Percentiles rank a stretch among this genome's conserved stretches.
Evolutionary conservation across 2,113 vertebrate genomes (phyloP).

Genomic region (Rhegmatorhina hoffmannsi): DNA sequence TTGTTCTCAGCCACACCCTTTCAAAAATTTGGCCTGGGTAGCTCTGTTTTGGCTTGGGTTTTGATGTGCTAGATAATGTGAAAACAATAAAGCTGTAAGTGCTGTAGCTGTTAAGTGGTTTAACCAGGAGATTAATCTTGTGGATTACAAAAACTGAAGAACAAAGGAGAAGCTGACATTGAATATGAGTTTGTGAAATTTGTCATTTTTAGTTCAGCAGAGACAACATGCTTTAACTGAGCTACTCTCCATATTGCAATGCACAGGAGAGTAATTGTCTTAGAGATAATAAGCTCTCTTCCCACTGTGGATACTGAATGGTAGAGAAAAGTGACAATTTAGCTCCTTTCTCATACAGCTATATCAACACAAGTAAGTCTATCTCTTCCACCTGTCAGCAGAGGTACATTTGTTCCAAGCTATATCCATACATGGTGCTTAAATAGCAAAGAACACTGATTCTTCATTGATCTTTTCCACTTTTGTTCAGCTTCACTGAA

Average conservation of each 20-base stretch:
- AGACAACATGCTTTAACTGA: constrained; percentile 22
- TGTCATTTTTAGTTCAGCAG: constrained; percentile 47
- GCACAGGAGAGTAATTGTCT: constrained; percentile 50
- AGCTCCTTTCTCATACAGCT: constrained; percentile 29
- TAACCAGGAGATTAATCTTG: constrained; percentile 43
- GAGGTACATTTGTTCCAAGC: not conserved
- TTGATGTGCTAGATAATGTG: not conserved
- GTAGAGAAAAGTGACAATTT: constrained; percentile 37
- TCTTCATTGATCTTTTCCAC: not conserved
- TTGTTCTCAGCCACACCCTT: not conserved
- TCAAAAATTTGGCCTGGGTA: not conserved
- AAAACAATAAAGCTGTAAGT: constrained; percentile 40
- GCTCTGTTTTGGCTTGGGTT: constrained; percentile 12
- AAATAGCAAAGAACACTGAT: not conserved
- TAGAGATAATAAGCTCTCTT: constrained; percentile 31
- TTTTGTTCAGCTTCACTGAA: not conserved
- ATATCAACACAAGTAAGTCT: not conserved
- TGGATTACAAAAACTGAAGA: not conserved
- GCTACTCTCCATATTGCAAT: constrained; percentile 17
- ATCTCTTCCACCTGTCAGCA: not conserved
- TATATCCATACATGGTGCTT: not conserved
- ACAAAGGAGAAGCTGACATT: constrained; percentile 41
- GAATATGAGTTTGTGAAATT: constrained; percentile 29
- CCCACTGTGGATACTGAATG: constrained; percentile 9
- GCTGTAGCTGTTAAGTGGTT: constrained; percentile 3